Base-by-base conservation (phyloP, 2,113 vertebrate species). In the Nyctibius bracteatus region DNA sequence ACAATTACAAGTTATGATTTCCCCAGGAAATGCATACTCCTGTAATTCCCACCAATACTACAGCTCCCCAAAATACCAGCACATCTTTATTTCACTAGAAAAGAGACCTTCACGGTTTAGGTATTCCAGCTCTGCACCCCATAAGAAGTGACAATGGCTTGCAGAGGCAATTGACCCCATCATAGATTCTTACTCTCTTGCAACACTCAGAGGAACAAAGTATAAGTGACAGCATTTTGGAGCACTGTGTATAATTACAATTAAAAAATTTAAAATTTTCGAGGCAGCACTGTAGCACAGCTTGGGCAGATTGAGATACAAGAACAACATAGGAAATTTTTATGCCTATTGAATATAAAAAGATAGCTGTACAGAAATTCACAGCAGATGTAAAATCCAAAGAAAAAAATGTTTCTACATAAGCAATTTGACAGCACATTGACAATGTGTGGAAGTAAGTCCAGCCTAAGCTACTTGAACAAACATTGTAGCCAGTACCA, bases 11-110 rank as follows among this genome's bases (percentile, higher is more conserved):
- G 39, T 4, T 54, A 18, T 0, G 1, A 24, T 28, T 41, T 14
- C 35, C 63, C 3, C 1, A 25, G 31, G 74, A 84, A 74, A 55
- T 0, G 12, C 20, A 30, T 0, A 4, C 0, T 0, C 17, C 62
- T n/a, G 44, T 4, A 6, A 59, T 20, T 59, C 43, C 77, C 65
- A 75, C 33, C 55, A 18, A 8, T 5, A 11, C 25, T 61, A 12
- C 43, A 37, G 3, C 31, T 37, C 86, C 65, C 57, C 0, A 18
- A 49, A 80, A 82, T 1, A 21, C n/a, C 58, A 41, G 27, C 51
- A 7, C 22, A 4, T 13, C 84, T 47, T 24, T 19, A n/a, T 21
- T 75, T 55, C 11, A 27, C 51, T 13, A 23, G 37, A 41, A 61
- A 49, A 77, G 25, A 21, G 23, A 4, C 20, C 33, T 28, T 17